Evolutionary conservation across 2,797 vertebrate species (phyloP).

Genomic region (Rhinella marina): DNA sequence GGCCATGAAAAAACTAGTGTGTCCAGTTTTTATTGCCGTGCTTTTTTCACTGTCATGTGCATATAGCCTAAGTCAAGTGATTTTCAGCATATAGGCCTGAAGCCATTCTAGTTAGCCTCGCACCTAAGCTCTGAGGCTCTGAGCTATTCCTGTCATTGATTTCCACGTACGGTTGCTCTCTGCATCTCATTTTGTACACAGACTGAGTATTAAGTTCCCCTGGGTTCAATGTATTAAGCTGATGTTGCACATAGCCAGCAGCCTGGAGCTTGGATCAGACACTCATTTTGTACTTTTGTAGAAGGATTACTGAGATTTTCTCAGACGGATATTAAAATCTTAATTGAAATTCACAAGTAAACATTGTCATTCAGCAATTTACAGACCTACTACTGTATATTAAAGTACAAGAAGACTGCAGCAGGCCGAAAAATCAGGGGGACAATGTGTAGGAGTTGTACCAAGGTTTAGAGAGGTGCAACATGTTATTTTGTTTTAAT

Average conservation of each 20-base stretch:
- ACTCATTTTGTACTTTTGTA: slow-evolving; percentile 62
- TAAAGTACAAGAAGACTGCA: background rate
- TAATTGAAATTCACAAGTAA: slow-evolving; percentile 68
- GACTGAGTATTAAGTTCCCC: slow-evolving; percentile 27
- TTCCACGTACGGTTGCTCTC: slow-evolving; percentile 1
- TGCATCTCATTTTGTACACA: slow-evolving; percentile 48
- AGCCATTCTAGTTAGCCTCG: background rate
- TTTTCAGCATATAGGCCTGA: background rate
- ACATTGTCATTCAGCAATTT: slow-evolving; percentile 38
- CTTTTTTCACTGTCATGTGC: background rate
- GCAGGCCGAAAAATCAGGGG: background rate
- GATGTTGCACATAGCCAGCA: slow-evolving; percentile 49
- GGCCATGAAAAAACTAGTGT: too few species aligned
- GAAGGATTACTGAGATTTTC: slow-evolving; percentile 67
- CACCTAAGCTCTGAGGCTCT: background rate
- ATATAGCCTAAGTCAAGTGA: background rate
- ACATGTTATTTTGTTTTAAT: background rate
- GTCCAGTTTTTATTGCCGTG: too few species aligned
- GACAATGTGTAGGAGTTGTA: background rate
- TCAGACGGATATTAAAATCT: slow-evolving; percentile 62
- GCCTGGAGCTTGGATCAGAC: slow-evolving; percentile 53
- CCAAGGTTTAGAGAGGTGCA: too few species aligned
- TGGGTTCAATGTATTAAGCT: slow-evolving; percentile 48
- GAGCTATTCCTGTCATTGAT: slow-evolving; percentile 34
- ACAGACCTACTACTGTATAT: slow-evolving; percentile 4